phyloP scores from a whole-genome alignment of 2,888 invertebrate species.

The Ceraclea dissimilis region DNA sequence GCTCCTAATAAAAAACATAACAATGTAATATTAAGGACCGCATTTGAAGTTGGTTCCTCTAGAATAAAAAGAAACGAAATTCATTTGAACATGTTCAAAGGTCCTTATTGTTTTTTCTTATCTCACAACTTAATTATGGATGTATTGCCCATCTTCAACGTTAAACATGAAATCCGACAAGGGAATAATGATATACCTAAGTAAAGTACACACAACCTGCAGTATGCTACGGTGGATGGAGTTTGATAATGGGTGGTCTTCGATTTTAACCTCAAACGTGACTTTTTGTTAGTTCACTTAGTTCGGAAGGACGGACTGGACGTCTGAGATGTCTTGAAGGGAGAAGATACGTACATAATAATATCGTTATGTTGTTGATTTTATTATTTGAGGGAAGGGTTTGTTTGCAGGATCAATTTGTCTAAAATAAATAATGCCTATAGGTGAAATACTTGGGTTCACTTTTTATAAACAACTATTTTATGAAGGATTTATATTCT shows the following conservation, averaged over 20 bases:
- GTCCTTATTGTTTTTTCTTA: background rate
- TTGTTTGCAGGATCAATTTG: background rate
- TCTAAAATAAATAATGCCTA: background rate
- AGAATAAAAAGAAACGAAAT: background rate
- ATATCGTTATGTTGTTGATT: no score
- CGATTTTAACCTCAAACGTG: constrained; percentile 19
- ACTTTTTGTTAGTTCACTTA: constrained; percentile 16
- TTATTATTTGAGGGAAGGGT: background rate
- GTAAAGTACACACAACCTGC: no score
- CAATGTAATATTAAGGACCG: background rate
- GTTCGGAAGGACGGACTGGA: no score
- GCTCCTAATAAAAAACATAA: background rate
- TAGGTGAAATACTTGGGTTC: no score
- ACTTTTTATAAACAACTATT: no score
- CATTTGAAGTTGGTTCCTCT: background rate
- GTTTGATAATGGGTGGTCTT: constrained; percentile 18
- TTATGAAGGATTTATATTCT: no score
- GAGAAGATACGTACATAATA: no score
- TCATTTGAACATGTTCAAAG: background rate
- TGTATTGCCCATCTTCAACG: background rate
- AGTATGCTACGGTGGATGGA: background rate
- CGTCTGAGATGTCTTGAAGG: no score
- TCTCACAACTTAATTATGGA: constrained; percentile 1
- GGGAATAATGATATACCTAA: background rate
- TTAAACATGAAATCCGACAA: background rate